Percentiles rank a stretch among this genome's conserved stretches.
Evolutionary conservation across 2,797 vertebrate genomes (phyloP).

Genomic region (Loris lydekkerianus): DNA sequence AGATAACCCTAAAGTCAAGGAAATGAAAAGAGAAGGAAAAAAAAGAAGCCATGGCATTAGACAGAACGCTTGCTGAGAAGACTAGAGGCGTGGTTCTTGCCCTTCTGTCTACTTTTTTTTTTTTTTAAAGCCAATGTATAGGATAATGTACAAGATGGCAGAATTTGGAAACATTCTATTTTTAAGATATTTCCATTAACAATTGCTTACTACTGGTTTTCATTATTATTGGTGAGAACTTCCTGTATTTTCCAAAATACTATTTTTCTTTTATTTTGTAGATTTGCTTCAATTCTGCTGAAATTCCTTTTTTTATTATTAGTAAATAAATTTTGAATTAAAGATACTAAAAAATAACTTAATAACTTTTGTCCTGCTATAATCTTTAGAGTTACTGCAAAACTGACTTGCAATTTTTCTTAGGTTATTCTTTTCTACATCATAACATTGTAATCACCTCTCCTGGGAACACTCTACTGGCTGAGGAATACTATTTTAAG

Average conservation of each 20-base stretch:
- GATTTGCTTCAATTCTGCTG: slow-evolving; percentile 30
- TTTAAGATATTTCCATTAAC: background rate
- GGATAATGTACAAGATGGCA: background rate
- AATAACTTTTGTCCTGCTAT: background rate
- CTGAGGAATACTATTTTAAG: background rate
- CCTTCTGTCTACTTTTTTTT: slow-evolving; percentile 2
- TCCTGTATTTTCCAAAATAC: slow-evolving; percentile 34
- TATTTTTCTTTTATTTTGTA: slow-evolving; percentile 12
- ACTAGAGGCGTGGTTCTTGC: background rate
- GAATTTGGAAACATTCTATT: slow-evolving; percentile 41
- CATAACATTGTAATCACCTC: background rate
- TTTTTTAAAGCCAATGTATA: background rate
- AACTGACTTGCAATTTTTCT: background rate
- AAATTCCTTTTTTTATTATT: slow-evolving; percentile 8
- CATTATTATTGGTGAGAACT: slow-evolving; percentile 26
- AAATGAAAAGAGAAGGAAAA: slow-evolving; percentile 16
- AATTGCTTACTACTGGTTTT: slow-evolving; percentile 14
- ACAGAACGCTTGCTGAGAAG: slow-evolving; percentile 10
- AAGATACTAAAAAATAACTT: slow-evolving; percentile 50
- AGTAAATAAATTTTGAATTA: slow-evolving; percentile 16
- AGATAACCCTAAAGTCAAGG: slow-evolving; percentile 26
- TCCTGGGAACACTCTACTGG: background rate
- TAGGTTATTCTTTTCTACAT: background rate
- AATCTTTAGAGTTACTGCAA: slow-evolving; percentile 8
- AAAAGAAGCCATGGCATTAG: background rate